Evolutionary conservation across 2,797 vertebrate genomes (phyloP).

Genomic region (Meda fulgida): DNA sequence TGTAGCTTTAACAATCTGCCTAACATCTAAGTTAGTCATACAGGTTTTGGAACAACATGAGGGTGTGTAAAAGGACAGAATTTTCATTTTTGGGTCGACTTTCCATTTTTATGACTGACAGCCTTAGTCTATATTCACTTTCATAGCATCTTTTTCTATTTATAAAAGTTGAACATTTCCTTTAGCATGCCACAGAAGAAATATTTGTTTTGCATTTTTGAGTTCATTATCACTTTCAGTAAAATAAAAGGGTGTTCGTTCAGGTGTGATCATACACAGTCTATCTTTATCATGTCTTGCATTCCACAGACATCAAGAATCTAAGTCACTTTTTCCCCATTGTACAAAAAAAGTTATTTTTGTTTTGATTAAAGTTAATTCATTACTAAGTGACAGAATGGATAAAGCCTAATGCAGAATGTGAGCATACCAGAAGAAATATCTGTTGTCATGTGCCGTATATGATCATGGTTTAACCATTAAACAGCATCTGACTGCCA

Average conservation of each 20-base stretch:
- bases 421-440: neutral
- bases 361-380: neutral
- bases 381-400: neutral
- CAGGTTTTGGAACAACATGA: neutral
- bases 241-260: neutral
- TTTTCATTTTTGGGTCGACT: neutral
- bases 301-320: constrained; percentile 5
- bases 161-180: neutral
- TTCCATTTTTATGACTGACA: neutral
- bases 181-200: neutral
- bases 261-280: constrained; percentile 10
- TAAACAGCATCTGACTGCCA: neutral
- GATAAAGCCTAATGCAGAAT: neutral
- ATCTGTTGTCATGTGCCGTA: neutral
- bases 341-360: neutral
- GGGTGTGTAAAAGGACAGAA: neutral
- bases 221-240: neutral
- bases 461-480: constrained; percentile 30
- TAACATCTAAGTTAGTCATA: neutral
- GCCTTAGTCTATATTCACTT: neutral
- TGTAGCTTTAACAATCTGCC: neutral
- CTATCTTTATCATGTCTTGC: neutral
- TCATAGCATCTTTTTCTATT: neutral
- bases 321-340: neutral
- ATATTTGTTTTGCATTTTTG: neutral